phyloP scores from a whole-genome alignment of 2,113 vertebrate species.

The Seriola rivoliana region DNA sequence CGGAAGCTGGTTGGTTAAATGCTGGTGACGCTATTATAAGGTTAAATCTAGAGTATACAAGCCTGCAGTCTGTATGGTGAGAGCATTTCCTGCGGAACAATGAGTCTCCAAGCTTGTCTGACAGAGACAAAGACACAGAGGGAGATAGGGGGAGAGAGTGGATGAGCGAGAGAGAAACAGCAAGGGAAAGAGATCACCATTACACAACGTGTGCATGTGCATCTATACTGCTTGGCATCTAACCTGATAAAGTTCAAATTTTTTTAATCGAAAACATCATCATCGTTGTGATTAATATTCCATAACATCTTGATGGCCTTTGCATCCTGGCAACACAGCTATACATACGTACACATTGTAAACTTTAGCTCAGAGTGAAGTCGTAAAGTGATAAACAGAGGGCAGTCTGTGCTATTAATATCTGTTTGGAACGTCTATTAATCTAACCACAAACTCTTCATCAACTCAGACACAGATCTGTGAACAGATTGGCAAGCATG shows the following conservation, averaged over 20 bases:
- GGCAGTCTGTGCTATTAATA: background rate
- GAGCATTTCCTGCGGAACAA: constrained; percentile 80
- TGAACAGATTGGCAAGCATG: background rate
- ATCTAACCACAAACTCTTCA: background rate
- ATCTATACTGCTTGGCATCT: constrained; percentile 8
- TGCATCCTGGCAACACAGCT: background rate
- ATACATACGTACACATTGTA: background rate
- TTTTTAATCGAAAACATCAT: no score
- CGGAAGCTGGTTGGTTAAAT: constrained; percentile 70
- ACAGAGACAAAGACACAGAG: constrained; percentile 54
- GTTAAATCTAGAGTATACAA: constrained; percentile 80
- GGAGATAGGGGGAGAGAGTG: constrained; percentile 23
- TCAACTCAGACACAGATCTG: background rate
- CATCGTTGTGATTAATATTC: constrained; percentile 8
- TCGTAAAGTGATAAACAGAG: background rate
- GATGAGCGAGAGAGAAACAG: constrained; percentile 17
- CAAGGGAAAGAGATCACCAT: constrained; percentile 18
- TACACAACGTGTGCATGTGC: constrained; percentile 16
- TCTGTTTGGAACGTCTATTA: background rate
- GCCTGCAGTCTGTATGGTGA: constrained; percentile 69
- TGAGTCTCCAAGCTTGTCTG: constrained; percentile 73
- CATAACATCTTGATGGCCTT: constrained; percentile 8
- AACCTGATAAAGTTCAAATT: constrained; percentile 17
- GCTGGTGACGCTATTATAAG: constrained; percentile 68
- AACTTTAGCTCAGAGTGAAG: background rate